These are phyloP conservation scores for Temnothorax longispinosus DNA, from an alignment of 1,140 invertebrate genomes.

Conservation along the genomic window DNA sequence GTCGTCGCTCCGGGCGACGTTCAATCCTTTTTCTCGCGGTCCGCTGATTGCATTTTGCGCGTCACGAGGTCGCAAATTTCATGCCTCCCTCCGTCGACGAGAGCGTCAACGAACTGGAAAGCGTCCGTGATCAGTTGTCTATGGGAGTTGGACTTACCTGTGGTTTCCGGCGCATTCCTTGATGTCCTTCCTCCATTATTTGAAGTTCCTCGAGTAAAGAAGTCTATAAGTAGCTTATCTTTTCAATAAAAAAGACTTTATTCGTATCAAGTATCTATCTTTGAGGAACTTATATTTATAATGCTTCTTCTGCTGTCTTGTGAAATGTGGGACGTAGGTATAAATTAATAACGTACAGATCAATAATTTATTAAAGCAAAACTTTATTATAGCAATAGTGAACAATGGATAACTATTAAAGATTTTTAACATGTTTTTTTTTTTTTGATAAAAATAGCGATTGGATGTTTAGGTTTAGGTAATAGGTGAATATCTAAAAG, in stretches of 20 bases:
- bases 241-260: background rate
- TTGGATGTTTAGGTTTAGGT: conserved; percentile 85
- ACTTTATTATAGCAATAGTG: conserved; percentile 86
- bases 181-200: background rate
- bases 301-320: background rate
- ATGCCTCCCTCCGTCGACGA: background rate
- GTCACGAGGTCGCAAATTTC: conserved; percentile 26
- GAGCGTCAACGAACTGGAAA: background rate
- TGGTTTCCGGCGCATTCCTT: background rate
- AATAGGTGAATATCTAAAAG: conserved; percentile 83
- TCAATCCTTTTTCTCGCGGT: conserved; percentile 32
- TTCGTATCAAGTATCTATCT: background rate
- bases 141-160: conserved; percentile 11
- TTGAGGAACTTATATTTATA: background rate
- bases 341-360: conserved; percentile 62
- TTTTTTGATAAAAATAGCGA: conserved; percentile 85
- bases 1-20: conserved; percentile 7
- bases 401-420: conserved; percentile 86
- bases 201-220: background rate
- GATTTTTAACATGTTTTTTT: conserved; percentile 84
- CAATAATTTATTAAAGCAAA: conserved; percentile 85
- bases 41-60: conserved; percentile 19
- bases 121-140: background rate
- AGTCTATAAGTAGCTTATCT: background rate
- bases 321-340: background rate